Base-by-base conservation (phyloP, 2,113 vertebrate species). In the Falcunculus frontatus region DNA sequence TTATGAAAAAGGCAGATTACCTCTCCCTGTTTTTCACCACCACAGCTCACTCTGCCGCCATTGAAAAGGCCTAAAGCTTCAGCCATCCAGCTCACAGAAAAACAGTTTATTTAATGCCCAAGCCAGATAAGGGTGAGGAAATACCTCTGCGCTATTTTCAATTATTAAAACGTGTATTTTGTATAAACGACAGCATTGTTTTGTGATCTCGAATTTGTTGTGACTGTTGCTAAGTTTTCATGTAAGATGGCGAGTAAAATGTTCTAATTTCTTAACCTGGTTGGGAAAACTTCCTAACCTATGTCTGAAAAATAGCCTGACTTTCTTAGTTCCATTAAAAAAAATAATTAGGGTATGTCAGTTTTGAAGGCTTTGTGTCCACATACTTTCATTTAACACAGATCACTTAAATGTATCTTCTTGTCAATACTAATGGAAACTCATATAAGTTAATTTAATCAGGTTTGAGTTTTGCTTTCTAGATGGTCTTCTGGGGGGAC, bases 381-480 rank as follows among this genome's bases (percentile, higher is more conserved):
- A 1, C 9, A 3, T 42, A 16, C 18, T 65, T 69, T 13, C 3
- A 13, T 72, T 89, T 68, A 85, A 75, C 14, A 19, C 7, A 19
- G 20, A 55, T 70, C 6, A 1, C 19, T 64, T 64, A 0, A 4
- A 3, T 53, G 22, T 6, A 16, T 50, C n/a, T 56, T n/a, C 41
- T n/a, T 46, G 52, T 65, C 44, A 60, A 35, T 22, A 19, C 11
- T 33, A 29, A 16, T 20, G 22, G 52, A 33, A 72, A 41, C 14
- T 55, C 16, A n/a, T 53, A 12, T 0, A 37, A 73, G 4, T 30
- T 47, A 19, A 29, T 50, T 76, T 49, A 60, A 90, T 41, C 16
- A 25, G 53, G 53, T 68, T 81, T 65, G 37, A 77, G 22, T 77
- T 94, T 62, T 37, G 55, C n/a, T 73, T 69, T 83, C 59, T 77